These are phyloP conservation scores for Erpetoichthys calabaricus DNA, from an alignment of 2,797 vertebrate genomes.

Conservation along the genomic window DNA sequence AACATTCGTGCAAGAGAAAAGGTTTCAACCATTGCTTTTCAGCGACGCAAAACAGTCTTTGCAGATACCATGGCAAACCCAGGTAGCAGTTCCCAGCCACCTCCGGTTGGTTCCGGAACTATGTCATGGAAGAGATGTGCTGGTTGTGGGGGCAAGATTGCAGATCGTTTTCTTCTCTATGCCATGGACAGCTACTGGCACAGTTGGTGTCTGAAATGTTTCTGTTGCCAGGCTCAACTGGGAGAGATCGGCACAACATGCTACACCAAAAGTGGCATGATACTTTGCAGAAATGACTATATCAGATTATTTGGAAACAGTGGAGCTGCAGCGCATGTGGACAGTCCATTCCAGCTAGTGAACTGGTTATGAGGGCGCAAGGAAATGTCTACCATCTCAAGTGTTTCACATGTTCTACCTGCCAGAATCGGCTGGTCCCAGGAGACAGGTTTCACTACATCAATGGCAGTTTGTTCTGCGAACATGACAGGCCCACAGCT, in stretches of 20 bases:
- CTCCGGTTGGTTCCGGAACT: conserved; percentile 76
- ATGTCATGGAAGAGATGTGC: conserved; percentile 94
- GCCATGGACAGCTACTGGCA: conserved; percentile 99
- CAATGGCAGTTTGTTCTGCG: conserved; percentile 99
- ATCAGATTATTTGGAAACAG: conserved; percentile 99
- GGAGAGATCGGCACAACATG: conserved; percentile 96
- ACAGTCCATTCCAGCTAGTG: conserved; percentile 94
- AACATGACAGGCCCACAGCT: conserved; percentile 98
- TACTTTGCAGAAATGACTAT: conserved; percentile 97
- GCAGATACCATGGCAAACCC: conserved; percentile 88
- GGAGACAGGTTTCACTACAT: conserved; percentile 99
- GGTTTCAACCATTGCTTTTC: conserved; percentile 30
- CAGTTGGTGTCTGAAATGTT: conserved; percentile 96
- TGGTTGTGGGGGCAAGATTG: conserved; percentile 92
- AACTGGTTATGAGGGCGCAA: conserved; percentile 96
- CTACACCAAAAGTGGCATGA: conserved; percentile 98
- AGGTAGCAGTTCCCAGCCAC: conserved; percentile 83
- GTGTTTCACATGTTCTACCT: conserved; percentile 98
- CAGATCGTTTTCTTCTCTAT: conserved; percentile 94
- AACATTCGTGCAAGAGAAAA: too few relatives aligned
- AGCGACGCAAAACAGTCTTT: conserved; percentile 28
- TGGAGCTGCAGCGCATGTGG: conserved; percentile 95
- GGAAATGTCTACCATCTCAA: conserved; percentile 98
- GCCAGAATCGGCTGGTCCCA: conserved; percentile 94
- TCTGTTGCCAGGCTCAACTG: conserved; percentile 96